These are phyloP conservation scores for Boloria euphrosyne DNA, from an alignment of 2,888 invertebrate species.

Conservation along the genomic window DNA sequence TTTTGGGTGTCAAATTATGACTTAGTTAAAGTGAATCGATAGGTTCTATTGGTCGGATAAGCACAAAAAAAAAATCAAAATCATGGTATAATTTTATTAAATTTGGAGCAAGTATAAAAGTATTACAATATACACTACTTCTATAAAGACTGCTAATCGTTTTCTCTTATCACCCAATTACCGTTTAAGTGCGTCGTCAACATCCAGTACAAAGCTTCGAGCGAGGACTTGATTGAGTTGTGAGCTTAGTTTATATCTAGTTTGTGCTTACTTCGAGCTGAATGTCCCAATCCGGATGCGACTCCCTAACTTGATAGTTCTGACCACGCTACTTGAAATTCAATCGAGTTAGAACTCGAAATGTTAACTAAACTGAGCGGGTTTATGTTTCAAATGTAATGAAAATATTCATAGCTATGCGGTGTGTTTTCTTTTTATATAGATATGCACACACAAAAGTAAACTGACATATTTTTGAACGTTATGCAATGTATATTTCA, in stretches of 20 bases:
- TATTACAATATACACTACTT: background rate
- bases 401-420: no score
- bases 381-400: background rate
- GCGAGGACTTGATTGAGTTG: constrained; percentile 8
- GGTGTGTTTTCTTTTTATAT: no score
- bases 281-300: constrained; percentile 17
- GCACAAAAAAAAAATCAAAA: no score
- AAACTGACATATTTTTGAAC: no score
- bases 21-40: no score
- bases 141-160: background rate
- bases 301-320: constrained; percentile 22
- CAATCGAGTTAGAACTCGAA: background rate
- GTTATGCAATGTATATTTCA: no score
- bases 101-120: background rate
- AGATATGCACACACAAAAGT: no score
- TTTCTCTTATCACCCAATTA: background rate
- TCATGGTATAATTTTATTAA: background rate
- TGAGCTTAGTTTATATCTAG: constrained; percentile 7
- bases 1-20: no score
- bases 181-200: background rate
- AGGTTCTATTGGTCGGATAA: no score
- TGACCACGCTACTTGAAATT: constrained; percentile 17
- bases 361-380: background rate
- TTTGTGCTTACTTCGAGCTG: background rate
- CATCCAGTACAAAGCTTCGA: background rate